A percentile compares a stretch with the other conserved stretches of the same genome.
These are phyloP conservation scores for Ochropleura leucogaster DNA, from an alignment of 2,888 invertebrate species.

Conservation along the genomic window DNA sequence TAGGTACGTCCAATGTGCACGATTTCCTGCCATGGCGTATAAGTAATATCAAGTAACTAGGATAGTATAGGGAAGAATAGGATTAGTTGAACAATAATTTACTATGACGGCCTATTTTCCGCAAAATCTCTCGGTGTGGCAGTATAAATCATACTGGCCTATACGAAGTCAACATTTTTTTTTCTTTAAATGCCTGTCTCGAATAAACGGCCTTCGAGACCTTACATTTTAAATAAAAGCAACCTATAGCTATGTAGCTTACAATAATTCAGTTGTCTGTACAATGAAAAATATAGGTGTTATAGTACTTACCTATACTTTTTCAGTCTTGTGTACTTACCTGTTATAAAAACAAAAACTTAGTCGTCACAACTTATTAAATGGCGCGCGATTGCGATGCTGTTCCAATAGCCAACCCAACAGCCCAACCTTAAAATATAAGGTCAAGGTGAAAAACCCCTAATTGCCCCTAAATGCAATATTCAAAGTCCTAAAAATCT, in stretches of 20 bases:
- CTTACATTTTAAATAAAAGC: neutral
- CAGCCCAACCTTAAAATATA: too few relatives aligned
- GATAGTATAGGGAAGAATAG: neutral
- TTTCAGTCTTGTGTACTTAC: neutral
- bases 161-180: neutral
- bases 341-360: neutral
- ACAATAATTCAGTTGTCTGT: neutral
- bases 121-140: neutral
- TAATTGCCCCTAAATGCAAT: too few relatives aligned
- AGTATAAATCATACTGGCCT: neutral
- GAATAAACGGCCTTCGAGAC: neutral
- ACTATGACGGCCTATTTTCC: neutral
- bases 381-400: neutral
- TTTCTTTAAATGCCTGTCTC: neutral
- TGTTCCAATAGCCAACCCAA: neutral
- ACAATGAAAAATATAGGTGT: neutral
- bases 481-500: too few relatives aligned
- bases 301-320: neutral
- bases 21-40: neutral
- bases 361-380: neutral
- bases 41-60: neutral
- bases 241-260: neutral
- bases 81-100: neutral
- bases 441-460: too few relatives aligned
- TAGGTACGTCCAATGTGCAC: conserved; percentile 27